Evolutionary conservation across 2,888 invertebrate genomes (phyloP), one percentile per base, ranked within the genome.

Genomic region (Gastrophysa polygoni): DNA sequence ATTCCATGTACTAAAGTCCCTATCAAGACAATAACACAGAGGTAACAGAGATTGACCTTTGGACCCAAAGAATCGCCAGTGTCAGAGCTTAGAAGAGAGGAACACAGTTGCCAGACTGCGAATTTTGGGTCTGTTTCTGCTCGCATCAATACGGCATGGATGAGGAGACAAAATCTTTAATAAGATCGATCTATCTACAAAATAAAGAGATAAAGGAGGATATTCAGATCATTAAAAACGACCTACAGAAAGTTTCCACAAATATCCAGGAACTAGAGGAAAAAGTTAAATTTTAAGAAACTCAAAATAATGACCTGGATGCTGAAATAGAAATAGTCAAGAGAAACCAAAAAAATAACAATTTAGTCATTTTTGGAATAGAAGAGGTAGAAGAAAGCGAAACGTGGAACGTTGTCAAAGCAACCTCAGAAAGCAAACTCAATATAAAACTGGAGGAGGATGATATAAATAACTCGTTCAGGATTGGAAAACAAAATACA

Each of bases 81-180:
- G 47, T 21, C 17, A 17, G 11, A 47, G 20, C 20, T 47, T 47
- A 11, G 21, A 47, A 21, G 18, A 46, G 21, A 21, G 21, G 21
- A 47, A 20, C 47, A 21, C 47, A 20, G 21, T 47, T 47, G 47
- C 47, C 47, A 47, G 21, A 20, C 21, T 18, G 10, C 21, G 47
- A 18, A 20, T 24, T 24, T 24, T 24, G 24, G 24, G 24, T 24
- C 24, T 24, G 24, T 24, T 24, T 24, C 24, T 24, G 24, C 24
- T 24, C 24, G 7, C 24, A 47, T 47, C 21, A 10, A 11, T 6
- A 47, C 8, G n/a, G n/a, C n/a, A 46, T 46, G 46, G 17, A 46
- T 46, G 47, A 47, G 5, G 20, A 47, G 21, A 47, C 47, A 47
- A 47, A 47, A 47, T 47, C 20, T n/a, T 17, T 47, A n/a, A 47